phyloP scores from a whole-genome alignment of 2,113 vertebrate genomes.

The Oncorhynchus mykiss region DNA sequence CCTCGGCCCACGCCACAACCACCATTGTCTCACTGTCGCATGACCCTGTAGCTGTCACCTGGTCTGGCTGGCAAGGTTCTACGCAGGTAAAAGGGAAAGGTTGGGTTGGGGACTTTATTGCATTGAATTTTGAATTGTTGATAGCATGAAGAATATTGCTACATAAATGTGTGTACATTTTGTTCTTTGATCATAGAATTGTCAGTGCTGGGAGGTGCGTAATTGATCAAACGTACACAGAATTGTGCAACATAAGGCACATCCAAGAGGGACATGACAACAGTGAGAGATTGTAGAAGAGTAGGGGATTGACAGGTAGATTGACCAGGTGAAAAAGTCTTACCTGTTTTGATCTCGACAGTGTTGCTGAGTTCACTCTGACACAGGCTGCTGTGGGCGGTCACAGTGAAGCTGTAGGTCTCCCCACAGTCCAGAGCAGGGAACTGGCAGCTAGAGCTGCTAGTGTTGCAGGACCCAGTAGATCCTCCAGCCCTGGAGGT shows the following conservation, averaged over 20 bases:
- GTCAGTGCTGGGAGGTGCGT: too few relatives aligned
- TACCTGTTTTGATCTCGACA: slow-evolving; percentile 68
- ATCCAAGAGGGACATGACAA: too few relatives aligned
- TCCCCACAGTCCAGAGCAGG: slow-evolving; percentile 62
- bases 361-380: slow-evolving; percentile 57
- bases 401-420: slow-evolving; percentile 64
- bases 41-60: slow-evolving; percentile 47
- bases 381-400: slow-evolving; percentile 52
- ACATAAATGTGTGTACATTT: background rate
- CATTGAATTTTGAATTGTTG: background rate
- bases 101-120: background rate
- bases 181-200: background rate
- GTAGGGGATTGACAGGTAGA: background rate
- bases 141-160: background rate
- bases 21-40: slow-evolving; percentile 61
- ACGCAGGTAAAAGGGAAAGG: slow-evolving; percentile 3
- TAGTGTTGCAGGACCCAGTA: slow-evolving; percentile 62
- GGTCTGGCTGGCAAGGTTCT: slow-evolving; percentile 72
- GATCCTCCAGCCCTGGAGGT: slow-evolving; percentile 30
- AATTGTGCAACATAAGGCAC: too few relatives aligned
- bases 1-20: slow-evolving; percentile 60
- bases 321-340: background rate
- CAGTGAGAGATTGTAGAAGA: background rate
- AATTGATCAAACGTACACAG: too few relatives aligned
- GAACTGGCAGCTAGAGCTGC: slow-evolving; percentile 61